Evolutionary conservation across 2,797 vertebrate genomes (phyloP), one percentile per base, ranked within the genome.

Genomic region (Notoglanidium macrostoma): DNA sequence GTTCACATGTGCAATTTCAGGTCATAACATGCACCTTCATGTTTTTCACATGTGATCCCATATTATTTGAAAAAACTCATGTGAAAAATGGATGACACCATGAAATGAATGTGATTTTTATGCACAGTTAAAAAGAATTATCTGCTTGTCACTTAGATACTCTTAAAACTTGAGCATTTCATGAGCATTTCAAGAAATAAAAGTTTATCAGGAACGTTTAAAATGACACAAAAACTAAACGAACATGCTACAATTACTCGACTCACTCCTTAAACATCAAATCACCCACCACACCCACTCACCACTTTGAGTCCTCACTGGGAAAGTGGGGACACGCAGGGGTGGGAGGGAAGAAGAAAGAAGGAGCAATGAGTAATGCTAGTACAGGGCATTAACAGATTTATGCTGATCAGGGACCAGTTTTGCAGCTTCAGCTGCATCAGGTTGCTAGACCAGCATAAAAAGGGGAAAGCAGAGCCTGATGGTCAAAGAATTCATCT

Each of bases 251-350:
- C 3, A 74, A n/a, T 26, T 0, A 1, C 12, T 49, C 2, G 0
- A 44, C 3, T 73, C 40, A 73, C 73, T 74, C 44, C 12, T 49
- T 15, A 54, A 49, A 15, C 55, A 32, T 78, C 55, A 44, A 80
- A 61, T 1, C 55, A 79, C 29, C 49, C 54, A 80, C 10, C 77
- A 80, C 32, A 61, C 55, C 77, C 77, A 80, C 77, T 80, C 77
- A 80, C 77, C 77, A 90, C 79, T 89, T 92, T 67, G 95, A 94
- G 79, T 95, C 94, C 44, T 92, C 91, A 87, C 90, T 89, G 80
- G 86, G 46, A 88, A 44, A 65, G 79, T 79, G 77, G 77, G 77
- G 54, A 79, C 54, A 1, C 44, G 68, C 32, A 88, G 76, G 84
- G 85, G 76, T 72, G n/a, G 49, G 81, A 79, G 32, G 10, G 76